Percentiles rank a stretch among this genome's conserved stretches.
Evolutionary conservation across 1,140 invertebrate species (phyloP).

Genomic region (Eriocheir sinensis): DNA sequence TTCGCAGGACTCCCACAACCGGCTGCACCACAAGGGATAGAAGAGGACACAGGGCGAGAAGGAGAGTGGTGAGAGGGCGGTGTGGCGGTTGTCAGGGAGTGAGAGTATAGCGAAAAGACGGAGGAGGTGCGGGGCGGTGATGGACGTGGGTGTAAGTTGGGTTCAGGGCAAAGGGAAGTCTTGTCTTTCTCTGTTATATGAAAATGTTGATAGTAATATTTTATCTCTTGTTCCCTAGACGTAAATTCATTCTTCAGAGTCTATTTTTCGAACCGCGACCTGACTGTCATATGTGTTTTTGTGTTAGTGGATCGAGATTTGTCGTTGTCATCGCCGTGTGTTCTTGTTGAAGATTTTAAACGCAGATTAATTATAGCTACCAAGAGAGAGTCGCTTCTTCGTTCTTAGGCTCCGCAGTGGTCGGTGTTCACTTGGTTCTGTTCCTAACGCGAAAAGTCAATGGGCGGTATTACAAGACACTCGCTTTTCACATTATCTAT

Average conservation of each 20-base stretch:
- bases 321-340: too few species aligned
- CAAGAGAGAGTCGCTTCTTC: not conserved
- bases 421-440: not conserved
- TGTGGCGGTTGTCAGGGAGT: not conserved
- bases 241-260: conserved; percentile 6
- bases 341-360: conserved; percentile 17
- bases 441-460: not conserved
- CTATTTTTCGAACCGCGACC: not conserved
- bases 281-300: not conserved
- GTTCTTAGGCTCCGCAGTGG: not conserved
- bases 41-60: too few species aligned
- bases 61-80: not conserved
- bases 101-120: not conserved
- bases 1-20: conserved; percentile 63
- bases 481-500: too few species aligned
- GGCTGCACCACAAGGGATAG: conserved; percentile 67
- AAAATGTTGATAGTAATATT: not conserved
- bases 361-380: too few species aligned
- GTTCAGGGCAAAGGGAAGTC: not conserved
- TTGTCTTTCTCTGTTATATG: not conserved
- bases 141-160: not conserved
- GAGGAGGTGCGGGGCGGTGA: too few species aligned
- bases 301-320: conserved; percentile 10
- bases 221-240: conserved; percentile 11
- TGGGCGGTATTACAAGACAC: too few species aligned